Base-by-base conservation (phyloP, 2,888 invertebrate species). In the Hypomecis atomaria region DNA sequence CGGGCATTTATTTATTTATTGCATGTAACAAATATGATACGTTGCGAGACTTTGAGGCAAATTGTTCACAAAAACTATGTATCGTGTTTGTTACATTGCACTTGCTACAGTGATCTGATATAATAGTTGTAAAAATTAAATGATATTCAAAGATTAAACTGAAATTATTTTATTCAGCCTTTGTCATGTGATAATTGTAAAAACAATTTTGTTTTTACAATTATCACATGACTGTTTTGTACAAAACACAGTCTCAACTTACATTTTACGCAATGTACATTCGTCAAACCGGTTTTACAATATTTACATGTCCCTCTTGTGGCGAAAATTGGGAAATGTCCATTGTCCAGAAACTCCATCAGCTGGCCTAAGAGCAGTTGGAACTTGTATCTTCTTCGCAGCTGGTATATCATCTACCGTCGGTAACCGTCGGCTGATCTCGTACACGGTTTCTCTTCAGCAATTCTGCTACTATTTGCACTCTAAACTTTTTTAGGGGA, bases 291-390 rank as follows among this genome's bases (percentile, higher is more conserved):
- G 37, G 37, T 52, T 52, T 45, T 59, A 44, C 52, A 59, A 38
- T 52, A 37, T 52, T 59, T 59, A 23, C 59, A 59, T 52, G 45
- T 11, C 36, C 59, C 59, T 52, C 44, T 36, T 8, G 44, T 38
- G 13, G 38, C 45, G 44, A 57, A 42, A 42, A 42, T 42, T 9
- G 42, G 42, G 10, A 42, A 42, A 42, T 42, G 42, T 9, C 42
- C 42, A 42, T 9, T 42, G 10, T 42, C 42, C 10, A 42, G 10
- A 10, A 42, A 42, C 10, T 9, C 10, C 42, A 2, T 42, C 42
- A 3, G 42, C 42, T 42, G 42, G 42, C 10, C 42, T 42, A 9
- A 1, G 42, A 42, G 42, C 42, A 42, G 42, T 42, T 42, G 42
- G 42, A 42, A 9, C 10, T 9, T 42, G 8, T 42, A 42, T 42